Evolutionary conservation across 2,888 invertebrate genomes (phyloP).

Genomic region (Leptopilina myrica): DNA sequence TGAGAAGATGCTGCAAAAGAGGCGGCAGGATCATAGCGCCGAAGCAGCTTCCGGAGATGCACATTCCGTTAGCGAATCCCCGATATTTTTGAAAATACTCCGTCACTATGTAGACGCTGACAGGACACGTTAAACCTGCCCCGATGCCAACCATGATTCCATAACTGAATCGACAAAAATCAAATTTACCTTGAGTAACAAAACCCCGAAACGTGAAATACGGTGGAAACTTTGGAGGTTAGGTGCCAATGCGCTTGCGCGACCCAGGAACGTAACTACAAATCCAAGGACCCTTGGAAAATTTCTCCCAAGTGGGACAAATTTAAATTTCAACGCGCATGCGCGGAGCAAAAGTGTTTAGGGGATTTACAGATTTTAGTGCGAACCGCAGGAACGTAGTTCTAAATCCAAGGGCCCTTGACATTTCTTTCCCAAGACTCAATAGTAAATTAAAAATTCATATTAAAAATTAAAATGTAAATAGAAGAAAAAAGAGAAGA

Average conservation of each 20-base stretch:
- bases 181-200: constrained; percentile 13
- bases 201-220: neutral
- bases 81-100: constrained; percentile 88
- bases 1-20: constrained; percentile 84
- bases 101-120: constrained; percentile 92
- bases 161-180: constrained; percentile 80
- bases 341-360: too few species aligned
- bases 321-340: neutral
- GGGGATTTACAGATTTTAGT: too few species aligned
- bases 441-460: too few species aligned
- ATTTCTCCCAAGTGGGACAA: too few species aligned
- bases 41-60: constrained; percentile 91
- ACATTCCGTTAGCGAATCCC: constrained; percentile 91
- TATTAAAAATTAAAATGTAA: too few species aligned
- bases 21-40: constrained; percentile 91
- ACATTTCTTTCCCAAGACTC: too few species aligned
- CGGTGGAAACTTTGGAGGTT: too few species aligned
- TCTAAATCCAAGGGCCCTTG: too few species aligned
- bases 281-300: too few species aligned
- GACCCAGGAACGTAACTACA: too few species aligned
- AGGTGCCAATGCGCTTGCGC: too few species aligned
- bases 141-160: constrained; percentile 91
- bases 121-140: constrained; percentile 90
- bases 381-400: neutral
- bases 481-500: constrained; percentile 13